phyloP scores from a whole-genome alignment of 2,888 invertebrate species.

The Drosophila mayaguana region DNA sequence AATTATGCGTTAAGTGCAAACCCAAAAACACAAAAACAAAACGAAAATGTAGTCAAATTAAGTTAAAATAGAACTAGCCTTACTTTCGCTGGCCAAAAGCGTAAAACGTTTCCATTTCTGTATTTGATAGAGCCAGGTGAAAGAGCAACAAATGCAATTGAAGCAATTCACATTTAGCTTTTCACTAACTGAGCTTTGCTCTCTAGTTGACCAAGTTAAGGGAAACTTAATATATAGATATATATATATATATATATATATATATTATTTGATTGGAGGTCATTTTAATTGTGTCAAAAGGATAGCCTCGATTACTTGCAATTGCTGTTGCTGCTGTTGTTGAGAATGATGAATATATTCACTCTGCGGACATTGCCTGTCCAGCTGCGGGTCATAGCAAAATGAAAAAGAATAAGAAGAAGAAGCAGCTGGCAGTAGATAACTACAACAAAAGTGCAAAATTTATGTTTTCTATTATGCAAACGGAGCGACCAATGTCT shows the following conservation, averaged over 20 bases:
- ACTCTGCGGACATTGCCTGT: conserved; percentile 22
- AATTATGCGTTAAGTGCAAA: conserved; percentile 56
- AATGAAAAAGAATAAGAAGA: neutral
- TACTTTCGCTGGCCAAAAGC: conserved; percentile 9
- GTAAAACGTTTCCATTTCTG: conserved; percentile 22
- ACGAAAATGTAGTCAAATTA: neutral
- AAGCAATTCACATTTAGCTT: neutral
- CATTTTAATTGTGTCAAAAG: conserved; percentile 3
- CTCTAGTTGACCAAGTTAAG: neutral
- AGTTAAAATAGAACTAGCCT: conserved; percentile 7
- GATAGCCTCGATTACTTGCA: conserved; percentile 8
- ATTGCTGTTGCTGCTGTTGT: conserved; percentile 1
- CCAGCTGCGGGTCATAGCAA: conserved; percentile 25
- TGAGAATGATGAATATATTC: conserved; percentile 10
- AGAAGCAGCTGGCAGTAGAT: neutral
- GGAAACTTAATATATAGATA: neutral
- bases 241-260: neutral
- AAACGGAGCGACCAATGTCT: conserved; percentile 39
- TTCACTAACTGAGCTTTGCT: neutral
- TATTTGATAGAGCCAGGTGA: conserved; percentile 15
- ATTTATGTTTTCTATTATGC: conserved; percentile 75
- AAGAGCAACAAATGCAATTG: neutral
- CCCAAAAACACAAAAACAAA: conserved; percentile 31
- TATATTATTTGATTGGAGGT: neutral
- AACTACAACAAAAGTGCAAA: conserved; percentile 38